Conservation (phyloP, 2,113 vertebrate genomes). For the Argyrosomus japonicus region DNA sequence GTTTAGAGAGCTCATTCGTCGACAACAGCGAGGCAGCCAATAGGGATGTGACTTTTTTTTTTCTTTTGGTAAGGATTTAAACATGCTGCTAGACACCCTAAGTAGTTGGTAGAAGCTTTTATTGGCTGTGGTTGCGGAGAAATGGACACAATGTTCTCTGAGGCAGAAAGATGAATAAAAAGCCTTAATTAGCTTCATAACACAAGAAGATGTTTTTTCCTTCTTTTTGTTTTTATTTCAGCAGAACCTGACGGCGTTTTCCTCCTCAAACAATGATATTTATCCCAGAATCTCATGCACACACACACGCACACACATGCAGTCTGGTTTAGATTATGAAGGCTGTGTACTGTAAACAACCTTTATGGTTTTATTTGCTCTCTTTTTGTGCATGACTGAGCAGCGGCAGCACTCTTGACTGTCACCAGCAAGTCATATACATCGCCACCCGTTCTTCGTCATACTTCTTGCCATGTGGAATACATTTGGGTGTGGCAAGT, state of each 20-base stretch:
- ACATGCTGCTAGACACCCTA: constrained; percentile 2
- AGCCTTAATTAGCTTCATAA: neutral
- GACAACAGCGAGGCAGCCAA: constrained; percentile 10
- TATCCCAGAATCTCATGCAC: constrained; percentile 40
- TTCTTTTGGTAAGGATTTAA: constrained; percentile 8
- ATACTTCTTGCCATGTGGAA: constrained; percentile 46
- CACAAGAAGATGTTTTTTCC: neutral
- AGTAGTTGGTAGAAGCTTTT: constrained; percentile 5
- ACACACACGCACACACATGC: constrained; percentile 33
- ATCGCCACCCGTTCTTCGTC: constrained; percentile 16
- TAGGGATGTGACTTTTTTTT: constrained; percentile 16
- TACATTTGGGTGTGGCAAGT: constrained; percentile 44
- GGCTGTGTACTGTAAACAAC: constrained; percentile 65
- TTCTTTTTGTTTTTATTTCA: neutral
- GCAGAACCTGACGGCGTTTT: constrained; percentile 19
- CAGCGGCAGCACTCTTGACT: constrained; percentile 24
- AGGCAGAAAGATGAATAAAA: neutral
- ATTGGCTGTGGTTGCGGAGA: constrained; percentile 20
- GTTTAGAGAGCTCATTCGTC: constrained; percentile 10
- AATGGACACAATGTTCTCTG: constrained; percentile 8
- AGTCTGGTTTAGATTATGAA: constrained; percentile 63
- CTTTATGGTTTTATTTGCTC: constrained; percentile 54
- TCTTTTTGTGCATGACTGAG: constrained; percentile 24
- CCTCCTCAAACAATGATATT: constrained; percentile 35
- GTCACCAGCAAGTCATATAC: constrained; percentile 10